phyloP scores from a whole-genome alignment of 2,113 vertebrate species.

The Charina bottae region DNA sequence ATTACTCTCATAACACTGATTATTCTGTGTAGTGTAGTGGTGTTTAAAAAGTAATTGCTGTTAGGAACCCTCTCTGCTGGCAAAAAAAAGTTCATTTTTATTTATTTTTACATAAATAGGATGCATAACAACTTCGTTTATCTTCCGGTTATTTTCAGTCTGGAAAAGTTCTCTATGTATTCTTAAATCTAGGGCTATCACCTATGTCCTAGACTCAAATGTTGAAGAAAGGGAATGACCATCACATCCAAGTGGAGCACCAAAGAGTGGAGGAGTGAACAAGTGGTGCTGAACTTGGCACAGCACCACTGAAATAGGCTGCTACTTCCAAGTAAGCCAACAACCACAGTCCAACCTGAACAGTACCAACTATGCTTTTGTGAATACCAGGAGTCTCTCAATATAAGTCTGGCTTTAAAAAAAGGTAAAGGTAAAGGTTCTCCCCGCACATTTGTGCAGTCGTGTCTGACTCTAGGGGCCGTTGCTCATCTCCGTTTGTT shows the following conservation, averaged over 20 bases:
- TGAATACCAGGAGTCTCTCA: no score
- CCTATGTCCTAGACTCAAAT: neutral
- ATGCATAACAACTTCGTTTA: neutral
- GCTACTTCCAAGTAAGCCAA: no score
- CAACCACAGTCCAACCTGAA: no score
- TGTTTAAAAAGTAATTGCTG: constrained; percentile 75
- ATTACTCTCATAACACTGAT: constrained; percentile 72
- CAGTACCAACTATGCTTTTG: no score
- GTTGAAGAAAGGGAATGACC: neutral
- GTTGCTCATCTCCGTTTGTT: no score
- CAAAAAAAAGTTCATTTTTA: constrained; percentile 26
- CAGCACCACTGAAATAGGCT: no score
- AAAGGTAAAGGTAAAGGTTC: no score
- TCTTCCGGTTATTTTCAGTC: neutral
- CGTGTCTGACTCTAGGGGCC: no score
- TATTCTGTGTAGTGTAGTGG: constrained; percentile 68
- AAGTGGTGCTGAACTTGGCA: neutral
- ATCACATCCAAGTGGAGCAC: neutral
- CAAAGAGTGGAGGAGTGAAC: neutral
- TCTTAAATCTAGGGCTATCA: neutral
- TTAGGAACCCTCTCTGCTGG: constrained; percentile 53
- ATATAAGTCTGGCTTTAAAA: no score
- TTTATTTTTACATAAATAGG: neutral
- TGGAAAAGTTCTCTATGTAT: neutral
- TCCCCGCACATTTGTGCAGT: no score